Percentiles rank a stretch among this genome's conserved stretches.
Conservation (phyloP, 2,888 invertebrate species). For the Lochmaea crataegi region DNA sequence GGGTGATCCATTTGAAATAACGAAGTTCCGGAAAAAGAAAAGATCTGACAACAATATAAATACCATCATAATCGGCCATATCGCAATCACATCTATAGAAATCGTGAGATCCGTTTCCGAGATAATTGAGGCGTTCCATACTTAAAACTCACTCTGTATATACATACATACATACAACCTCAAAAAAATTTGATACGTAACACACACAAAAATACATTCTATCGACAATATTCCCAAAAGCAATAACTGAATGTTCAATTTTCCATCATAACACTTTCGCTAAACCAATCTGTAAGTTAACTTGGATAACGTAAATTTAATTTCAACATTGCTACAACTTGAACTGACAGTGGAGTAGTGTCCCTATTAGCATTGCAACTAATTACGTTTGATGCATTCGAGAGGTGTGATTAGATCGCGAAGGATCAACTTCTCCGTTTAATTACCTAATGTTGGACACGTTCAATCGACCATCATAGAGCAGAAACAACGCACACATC, state of each 20-base stretch:
- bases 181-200: too few relatives aligned
- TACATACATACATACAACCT: too few relatives aligned
- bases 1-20: too few relatives aligned
- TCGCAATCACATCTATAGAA: too few relatives aligned
- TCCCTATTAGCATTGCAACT: background rate
- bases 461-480: background rate
- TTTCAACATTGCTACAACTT: background rate
- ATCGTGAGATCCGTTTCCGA: too few relatives aligned
- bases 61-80: too few relatives aligned
- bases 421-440: slow-evolving; percentile 2
- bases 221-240: too few relatives aligned
- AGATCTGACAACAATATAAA: too few relatives aligned
- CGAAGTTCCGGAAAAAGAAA: too few relatives aligned
- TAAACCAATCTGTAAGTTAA: background rate
- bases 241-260: background rate
- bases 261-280: background rate
- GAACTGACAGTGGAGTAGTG: background rate
- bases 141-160: too few relatives aligned
- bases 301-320: background rate
- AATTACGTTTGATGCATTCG: slow-evolving; percentile 3
- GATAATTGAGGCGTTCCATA: too few relatives aligned
- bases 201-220: too few relatives aligned
- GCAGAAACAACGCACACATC: background rate
- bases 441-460: background rate
- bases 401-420: slow-evolving; percentile 10